Base-by-base conservation (phyloP, 2,113 vertebrate species). In the Picathartes gymnocephalus region DNA sequence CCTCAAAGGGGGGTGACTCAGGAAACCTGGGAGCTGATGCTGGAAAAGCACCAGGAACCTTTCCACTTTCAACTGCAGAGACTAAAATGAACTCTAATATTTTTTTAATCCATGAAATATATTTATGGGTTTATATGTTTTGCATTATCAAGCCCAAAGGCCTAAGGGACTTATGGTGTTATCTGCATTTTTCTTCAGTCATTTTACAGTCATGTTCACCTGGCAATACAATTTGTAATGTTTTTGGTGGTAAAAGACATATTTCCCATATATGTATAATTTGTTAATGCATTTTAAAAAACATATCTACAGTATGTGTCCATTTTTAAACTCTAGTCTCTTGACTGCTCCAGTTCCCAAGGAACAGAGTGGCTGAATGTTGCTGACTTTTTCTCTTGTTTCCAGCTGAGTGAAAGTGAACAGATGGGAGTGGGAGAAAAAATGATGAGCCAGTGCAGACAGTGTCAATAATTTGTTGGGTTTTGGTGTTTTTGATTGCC, bases 381-480 rank as follows among this genome's bases (percentile, higher is more conserved):
- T 92, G 51, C 45, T 92, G 64, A 10, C 16, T 92, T 81, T 88
- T 88, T 91, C 66, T 88, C 88, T 86, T 77, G 22, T 83, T 96
- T 92, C 85, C 95, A 97, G 93, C 76, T 94, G 93, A 93, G 72
- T 81, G 64, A 79, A 91, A 88, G 15, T 56, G 85, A 97, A 71
- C 96, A 96, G 85, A 97, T 96, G 96, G 95, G 82, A 94, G 96
- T 97, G 61, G 96, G 95, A 92, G 92, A 71, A 88, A 83, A 93
- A 93, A 88, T 78, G 78, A 86, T 6, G 74, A 92, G 58, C 58
- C 53, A 85, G 65, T 10, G 25, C 84, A 87, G 93, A 81, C 70
- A 69, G 57, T 53, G 69, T 86, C 87, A 94, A 81, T 95, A 84
- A 87, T 89, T 84, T 89, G 35, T 50, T 81, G 23, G 8, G 4